phyloP scores from a whole-genome alignment of 2,113 vertebrate species.

The Eira barbara region DNA sequence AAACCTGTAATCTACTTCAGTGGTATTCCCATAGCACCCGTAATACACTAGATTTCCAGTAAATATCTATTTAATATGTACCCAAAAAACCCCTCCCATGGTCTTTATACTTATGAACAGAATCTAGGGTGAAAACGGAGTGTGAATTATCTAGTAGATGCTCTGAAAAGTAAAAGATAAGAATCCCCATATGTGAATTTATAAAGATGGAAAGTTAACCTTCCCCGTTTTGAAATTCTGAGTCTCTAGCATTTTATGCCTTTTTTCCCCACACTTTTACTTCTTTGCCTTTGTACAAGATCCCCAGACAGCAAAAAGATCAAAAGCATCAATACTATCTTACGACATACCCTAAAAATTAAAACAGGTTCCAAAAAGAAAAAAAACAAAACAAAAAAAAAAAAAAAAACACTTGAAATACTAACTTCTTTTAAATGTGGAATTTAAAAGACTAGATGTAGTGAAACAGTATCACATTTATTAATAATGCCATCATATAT shows the following conservation, averaged over 20 bases:
- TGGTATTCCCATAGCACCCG: neutral
- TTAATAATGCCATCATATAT: neutral
- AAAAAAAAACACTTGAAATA: neutral
- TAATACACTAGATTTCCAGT: neutral
- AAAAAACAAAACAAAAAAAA: neutral
- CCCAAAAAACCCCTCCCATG: neutral
- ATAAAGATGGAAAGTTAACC: neutral
- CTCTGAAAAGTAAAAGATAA: constrained; percentile 2
- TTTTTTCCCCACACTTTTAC: neutral
- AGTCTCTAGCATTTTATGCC: neutral
- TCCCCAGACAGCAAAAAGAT: neutral
- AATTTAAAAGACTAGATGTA: neutral
- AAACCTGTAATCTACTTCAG: neutral
- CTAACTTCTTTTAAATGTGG: neutral
- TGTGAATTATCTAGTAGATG: neutral
- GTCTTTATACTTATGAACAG: neutral
- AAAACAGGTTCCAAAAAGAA: neutral
- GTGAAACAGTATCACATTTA: neutral
- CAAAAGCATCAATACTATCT: constrained; percentile 27
- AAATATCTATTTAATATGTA: neutral
- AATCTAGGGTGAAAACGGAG: neutral
- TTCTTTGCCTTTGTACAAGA: neutral
- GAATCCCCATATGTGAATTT: neutral
- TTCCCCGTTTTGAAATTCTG: neutral
- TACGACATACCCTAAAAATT: constrained; percentile 1